Evolutionary conservation across 2,888 invertebrate species (phyloP), one percentile per base, ranked within the genome.

Genomic region (Chirona hameri): DNA sequence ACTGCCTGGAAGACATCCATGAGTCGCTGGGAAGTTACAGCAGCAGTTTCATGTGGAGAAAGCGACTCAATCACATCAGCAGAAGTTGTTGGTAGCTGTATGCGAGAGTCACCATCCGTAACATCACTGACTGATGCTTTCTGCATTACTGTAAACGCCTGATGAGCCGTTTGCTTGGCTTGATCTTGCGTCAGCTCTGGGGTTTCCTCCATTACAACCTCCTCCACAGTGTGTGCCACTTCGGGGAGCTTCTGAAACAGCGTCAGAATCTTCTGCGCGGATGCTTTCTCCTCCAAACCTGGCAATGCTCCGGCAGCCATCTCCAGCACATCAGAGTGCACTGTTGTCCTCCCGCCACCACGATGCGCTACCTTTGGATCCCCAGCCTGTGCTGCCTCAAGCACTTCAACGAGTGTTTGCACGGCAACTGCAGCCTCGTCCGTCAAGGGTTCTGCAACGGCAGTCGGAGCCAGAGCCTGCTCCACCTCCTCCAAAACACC

Each of bases 401-500:
- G 46, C 9, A 46, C 76, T 39, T 76, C 76, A 24, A 21, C 46
- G 24, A 76, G 15, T 4, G 76, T 10, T 31, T 31, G 0, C 46
- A 76, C 76, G 2, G 76, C 52, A 9, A 29, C 9, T 3, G 15
- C n/a, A 9, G 80, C 80, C 29, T 52, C 27, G 3, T n/a, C 27
- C 4, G 80, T 80, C 5, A 80, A n/a, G 15, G 48, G 80, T n/a
- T 52, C 80, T 0, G 27, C 14, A 1, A 27, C 15, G 15, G 14
- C 15, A n/a, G 14, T 27, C 14, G 80, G 52, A 12, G 52, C n/a
- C 29, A 80, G 21, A 14, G 52, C 52, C 52, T 80, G 80, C 29
- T 80, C 80, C 27, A 80, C 52, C 52, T 80, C 80, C 21, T 80
- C 80, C 29, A 80, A 15, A 27, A 80, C 80, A 10, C 52, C 27